Evolutionary conservation across 1,140 invertebrate genomes (phyloP), one percentile per base, ranked within the genome.

Genomic region (Bombus consobrinus): DNA sequence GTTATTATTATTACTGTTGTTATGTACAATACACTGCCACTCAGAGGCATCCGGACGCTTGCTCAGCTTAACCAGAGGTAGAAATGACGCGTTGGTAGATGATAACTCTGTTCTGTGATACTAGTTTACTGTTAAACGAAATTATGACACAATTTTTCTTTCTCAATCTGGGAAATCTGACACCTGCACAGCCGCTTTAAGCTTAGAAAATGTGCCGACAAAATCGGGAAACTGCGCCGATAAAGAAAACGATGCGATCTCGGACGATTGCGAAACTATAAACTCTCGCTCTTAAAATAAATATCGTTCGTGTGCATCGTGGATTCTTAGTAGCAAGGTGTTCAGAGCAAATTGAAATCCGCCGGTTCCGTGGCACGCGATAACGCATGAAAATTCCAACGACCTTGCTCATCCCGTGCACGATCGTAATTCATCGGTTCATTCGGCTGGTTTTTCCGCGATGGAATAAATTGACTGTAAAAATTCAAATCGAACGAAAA

Each of bases 401-500:
- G 68, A 84, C 41, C 32, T 72, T 80, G 83, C 66, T 37, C 83
- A 68, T n/a, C 62, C 43, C 57, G 12, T 3, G 10, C 37, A 9
- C 39, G 37, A 72, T 72, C 83, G 37, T 84, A 84, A 84, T 84
- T 84, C 83, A 84, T 84, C 83, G 83, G 79, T 72, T 57, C 76
- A 69, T 57, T 68, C 66, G 8, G 28, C 2, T 28, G 53, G 53
- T 84, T 84, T 78, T 72, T 71, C 53, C 66, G 10, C 25, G 53
- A 64, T 68, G 41, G 83, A 72, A 84, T 84, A 84, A 84, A 84
- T 84, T 80, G 75, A 32, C 83, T 84, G 83, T 84, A 84, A 84
- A 84, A 84, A 84, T 84, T 84, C 76, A 84, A 84, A 84, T 84
- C 53, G 83, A 84, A 84, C 41, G 83, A 81, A 85, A 81, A 80